These are phyloP conservation scores for Burhinus oedicnemus DNA, from an alignment of 2,113 vertebrate species.

Conservation along the genomic window DNA sequence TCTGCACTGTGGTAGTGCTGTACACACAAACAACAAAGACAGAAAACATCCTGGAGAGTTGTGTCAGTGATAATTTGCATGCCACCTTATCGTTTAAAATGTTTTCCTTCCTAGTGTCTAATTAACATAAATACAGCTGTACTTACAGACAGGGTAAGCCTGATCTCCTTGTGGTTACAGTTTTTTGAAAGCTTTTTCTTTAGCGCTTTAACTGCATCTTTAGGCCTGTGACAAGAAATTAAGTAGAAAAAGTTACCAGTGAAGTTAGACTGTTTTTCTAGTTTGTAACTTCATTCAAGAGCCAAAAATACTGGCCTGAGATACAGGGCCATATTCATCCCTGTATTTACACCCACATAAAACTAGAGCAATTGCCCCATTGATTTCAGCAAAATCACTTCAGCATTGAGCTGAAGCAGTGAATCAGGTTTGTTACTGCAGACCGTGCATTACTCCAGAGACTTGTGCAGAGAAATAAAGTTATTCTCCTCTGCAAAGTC, in stretches of 20 bases:
- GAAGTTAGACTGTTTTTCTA: neutral
- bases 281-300: neutral
- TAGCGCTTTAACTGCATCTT: constrained; percentile 80
- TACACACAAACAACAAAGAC: constrained; percentile 18
- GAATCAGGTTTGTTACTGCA: neutral
- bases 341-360: constrained; percentile 15
- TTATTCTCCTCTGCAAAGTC: neutral
- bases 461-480: neutral
- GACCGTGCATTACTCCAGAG: neutral
- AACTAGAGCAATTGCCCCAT: neutral
- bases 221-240: constrained; percentile 70
- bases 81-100: constrained; percentile 34
- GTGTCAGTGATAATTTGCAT: constrained; percentile 13
- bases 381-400: neutral
- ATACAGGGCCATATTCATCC: neutral
- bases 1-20: neutral
- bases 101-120: constrained; percentile 17
- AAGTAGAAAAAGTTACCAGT: constrained; percentile 3
- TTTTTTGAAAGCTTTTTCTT: constrained; percentile 83
- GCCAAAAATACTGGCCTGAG: neutral
- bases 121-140: constrained; percentile 45
- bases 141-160: constrained; percentile 81
- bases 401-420: neutral
- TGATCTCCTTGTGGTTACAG: constrained; percentile 82
- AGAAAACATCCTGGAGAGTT: neutral